Percentiles rank a stretch among this genome's conserved stretches.
These are phyloP conservation scores for Ophthalmolycus amberensis DNA, from an alignment of 2,113 vertebrate species.

Conservation along the genomic window DNA sequence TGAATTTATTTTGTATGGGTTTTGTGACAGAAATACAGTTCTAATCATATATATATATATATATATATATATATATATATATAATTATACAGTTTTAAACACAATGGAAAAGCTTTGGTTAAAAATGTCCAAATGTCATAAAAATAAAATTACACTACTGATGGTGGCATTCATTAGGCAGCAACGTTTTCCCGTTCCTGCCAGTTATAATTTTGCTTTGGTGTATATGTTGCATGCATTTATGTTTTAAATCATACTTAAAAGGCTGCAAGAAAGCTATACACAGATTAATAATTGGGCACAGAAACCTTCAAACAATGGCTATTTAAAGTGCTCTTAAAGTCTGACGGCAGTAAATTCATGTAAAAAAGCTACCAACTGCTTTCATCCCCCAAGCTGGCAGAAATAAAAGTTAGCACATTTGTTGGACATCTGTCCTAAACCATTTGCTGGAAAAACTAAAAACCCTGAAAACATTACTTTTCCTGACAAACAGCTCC, in stretches of 20 bases:
- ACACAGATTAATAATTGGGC: constrained; percentile 3
- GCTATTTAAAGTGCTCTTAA: constrained; percentile 3
- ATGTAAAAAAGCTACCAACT: constrained; percentile 2
- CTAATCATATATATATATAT: too few species aligned
- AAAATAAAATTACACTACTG: neutral
- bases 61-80: too few species aligned
- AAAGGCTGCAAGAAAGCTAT: neutral
- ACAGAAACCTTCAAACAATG: neutral
- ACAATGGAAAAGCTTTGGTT: neutral
- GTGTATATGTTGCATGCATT: constrained; percentile 3
- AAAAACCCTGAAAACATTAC: neutral
- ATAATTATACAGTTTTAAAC: neutral
- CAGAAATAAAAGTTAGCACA: neutral
- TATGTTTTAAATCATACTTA: constrained; percentile 10
- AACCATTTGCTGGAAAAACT: constrained; percentile 2
- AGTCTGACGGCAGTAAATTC: constrained; percentile 19
- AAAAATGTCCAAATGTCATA: neutral
- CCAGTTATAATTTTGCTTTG: constrained; percentile 7
- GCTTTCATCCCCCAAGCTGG: neutral
- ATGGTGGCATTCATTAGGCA: neutral
- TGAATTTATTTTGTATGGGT: neutral
- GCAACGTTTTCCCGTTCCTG: neutral
- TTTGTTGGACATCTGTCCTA: constrained; percentile 18
- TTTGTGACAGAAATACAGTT: neutral
- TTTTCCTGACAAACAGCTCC: constrained; percentile 7